Evolutionary conservation across 1,140 invertebrate species (phyloP).

Genomic region (Diorhabda elongata): DNA sequence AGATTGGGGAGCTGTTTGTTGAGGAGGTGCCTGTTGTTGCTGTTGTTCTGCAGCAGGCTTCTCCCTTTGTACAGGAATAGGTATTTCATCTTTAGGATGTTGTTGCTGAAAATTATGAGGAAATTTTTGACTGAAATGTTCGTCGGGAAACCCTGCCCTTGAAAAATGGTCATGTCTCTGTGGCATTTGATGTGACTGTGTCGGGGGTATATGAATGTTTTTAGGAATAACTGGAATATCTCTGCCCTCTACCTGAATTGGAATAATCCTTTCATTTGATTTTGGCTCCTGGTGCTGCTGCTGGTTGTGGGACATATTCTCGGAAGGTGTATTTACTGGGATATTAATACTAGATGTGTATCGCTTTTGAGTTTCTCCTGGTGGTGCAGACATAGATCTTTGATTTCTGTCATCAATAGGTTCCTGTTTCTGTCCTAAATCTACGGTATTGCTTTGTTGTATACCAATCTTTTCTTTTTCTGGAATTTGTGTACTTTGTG

Average conservation of each 20-base stretch:
- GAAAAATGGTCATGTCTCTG: conserved; percentile 38
- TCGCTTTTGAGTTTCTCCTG: conserved; percentile 39
- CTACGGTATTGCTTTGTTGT: conserved; percentile 71
- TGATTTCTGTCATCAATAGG: conserved; percentile 57
- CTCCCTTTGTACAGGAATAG: conserved; percentile 15
- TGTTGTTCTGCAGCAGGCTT: conserved; percentile 31
- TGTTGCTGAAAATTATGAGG: conserved; percentile 48
- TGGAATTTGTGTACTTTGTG: conserved; percentile 27
- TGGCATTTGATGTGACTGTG: conserved; percentile 32
- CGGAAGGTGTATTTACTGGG: conserved; percentile 47
- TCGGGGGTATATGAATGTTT: conserved; percentile 33
- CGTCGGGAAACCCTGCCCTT: conserved; percentile 21
- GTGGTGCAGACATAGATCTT: conserved; percentile 68
- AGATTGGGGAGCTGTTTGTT: conserved; percentile 34
- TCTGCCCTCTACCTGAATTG: conserved; percentile 80
- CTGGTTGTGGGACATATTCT: conserved; percentile 37
- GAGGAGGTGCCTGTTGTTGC: conserved; percentile 39
- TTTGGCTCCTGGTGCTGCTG: conserved; percentile 40
- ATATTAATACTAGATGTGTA: conserved; percentile 58
- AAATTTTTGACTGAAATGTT: conserved; percentile 28
- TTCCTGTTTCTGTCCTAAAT: conserved; percentile 66
- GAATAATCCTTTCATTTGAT: conserved; percentile 71
- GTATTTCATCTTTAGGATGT: conserved; percentile 26
- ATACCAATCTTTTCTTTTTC: conserved; percentile 49
- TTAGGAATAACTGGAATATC: conserved; percentile 69